Evolutionary conservation across 2,888 invertebrate genomes (phyloP).

Genomic region (Salpingus planirostris): DNA sequence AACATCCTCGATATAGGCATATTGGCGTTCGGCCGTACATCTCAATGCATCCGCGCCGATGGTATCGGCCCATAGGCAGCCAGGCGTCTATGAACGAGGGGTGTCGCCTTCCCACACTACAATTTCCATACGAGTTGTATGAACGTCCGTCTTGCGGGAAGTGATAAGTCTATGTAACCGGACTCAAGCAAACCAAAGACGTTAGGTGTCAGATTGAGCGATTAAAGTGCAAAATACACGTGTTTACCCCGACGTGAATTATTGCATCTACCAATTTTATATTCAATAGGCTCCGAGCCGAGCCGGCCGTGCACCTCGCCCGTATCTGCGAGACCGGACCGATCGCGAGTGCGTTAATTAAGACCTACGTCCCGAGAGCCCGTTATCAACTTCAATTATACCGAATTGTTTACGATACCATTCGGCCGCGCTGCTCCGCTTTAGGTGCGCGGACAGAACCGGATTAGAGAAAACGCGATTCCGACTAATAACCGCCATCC

Average conservation of each 20-base stretch:
- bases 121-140: slow-evolving; percentile 28
- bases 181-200: slow-evolving; percentile 20
- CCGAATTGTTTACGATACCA: too few relatives aligned
- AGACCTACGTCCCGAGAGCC: slow-evolving; percentile 25
- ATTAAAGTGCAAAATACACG: slow-evolving; percentile 33
- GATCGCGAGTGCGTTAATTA: slow-evolving; percentile 33
- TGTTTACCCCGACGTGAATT: slow-evolving; percentile 32
- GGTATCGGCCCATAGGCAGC: slow-evolving; percentile 7
- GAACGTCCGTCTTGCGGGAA: slow-evolving; percentile 24
- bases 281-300: slow-evolving; percentile 30
- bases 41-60: slow-evolving; percentile 11
- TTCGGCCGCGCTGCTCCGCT: too few relatives aligned
- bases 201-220: slow-evolving; percentile 28
- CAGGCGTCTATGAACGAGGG: slow-evolving; percentile 17
- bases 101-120: slow-evolving; percentile 29
- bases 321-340: slow-evolving; percentile 28
- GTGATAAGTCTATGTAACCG: slow-evolving; percentile 24
- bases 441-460: too few relatives aligned
- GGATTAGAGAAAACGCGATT: too few relatives aligned
- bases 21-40: too few relatives aligned
- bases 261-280: slow-evolving; percentile 28
- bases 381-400: too few relatives aligned
- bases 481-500: too few relatives aligned
- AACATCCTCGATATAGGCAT: too few relatives aligned
- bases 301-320: too few relatives aligned